Evolutionary conservation across 2,888 invertebrate genomes (phyloP).

Genomic region (Neuroscelio doddi): DNA sequence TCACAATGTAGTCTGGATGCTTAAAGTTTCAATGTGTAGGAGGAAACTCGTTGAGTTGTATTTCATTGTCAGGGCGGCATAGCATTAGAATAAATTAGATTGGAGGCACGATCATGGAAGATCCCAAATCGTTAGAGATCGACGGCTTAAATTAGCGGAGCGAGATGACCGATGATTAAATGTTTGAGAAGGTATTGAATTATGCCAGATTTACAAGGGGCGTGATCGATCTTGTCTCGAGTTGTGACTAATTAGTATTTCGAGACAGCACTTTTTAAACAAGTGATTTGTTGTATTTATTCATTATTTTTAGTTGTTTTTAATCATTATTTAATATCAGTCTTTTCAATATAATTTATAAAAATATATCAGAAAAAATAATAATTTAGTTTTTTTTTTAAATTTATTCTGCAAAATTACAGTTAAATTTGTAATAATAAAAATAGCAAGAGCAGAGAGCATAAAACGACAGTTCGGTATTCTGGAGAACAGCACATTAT

Average conservation of each 20-base stretch:
- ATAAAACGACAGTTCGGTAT: constrained; percentile 21
- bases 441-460: not conserved
- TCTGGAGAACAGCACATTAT: constrained; percentile 39
- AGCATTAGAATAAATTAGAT: constrained; percentile 67
- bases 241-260: constrained; percentile 11
- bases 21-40: constrained; percentile 54
- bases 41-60: constrained; percentile 65
- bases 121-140: constrained; percentile 12
- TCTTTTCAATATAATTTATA: too few relatives aligned
- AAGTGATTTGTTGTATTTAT: not conserved
- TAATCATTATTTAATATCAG: too few relatives aligned
- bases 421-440: not conserved
- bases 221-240: constrained; percentile 12
- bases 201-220: constrained; percentile 11
- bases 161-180: constrained; percentile 28
- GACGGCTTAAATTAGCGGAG: constrained; percentile 5
- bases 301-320: too few relatives aligned
- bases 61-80: constrained; percentile 69
- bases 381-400: too few relatives aligned
- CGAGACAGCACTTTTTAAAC: not conserved
- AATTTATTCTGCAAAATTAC: too few relatives aligned
- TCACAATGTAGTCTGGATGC: too few relatives aligned
- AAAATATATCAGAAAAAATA: too few relatives aligned
- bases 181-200: constrained; percentile 17
- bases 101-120: not conserved